Conservation (phyloP, 2,888 invertebrate species). For the Epinotia bilunana region DNA sequence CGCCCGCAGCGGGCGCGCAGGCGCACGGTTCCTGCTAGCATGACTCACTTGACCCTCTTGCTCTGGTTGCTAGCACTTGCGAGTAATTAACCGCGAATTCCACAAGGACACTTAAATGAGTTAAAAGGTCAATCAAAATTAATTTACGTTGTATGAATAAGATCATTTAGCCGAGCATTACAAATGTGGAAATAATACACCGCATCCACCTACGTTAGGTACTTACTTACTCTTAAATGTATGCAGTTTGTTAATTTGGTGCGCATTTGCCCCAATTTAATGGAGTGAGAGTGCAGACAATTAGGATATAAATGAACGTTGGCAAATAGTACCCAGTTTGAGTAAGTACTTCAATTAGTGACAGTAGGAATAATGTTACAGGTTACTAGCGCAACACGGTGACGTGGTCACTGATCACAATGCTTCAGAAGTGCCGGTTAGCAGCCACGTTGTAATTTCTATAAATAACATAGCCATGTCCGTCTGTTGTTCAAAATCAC, state of each 20-base stretch:
- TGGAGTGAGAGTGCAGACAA: background rate
- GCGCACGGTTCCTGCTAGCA: conserved; percentile 22
- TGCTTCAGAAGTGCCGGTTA: background rate
- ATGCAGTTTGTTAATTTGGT: background rate
- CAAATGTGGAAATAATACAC: background rate
- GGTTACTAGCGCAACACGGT: background rate
- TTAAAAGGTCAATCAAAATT: conserved; percentile 44
- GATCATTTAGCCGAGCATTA: background rate
- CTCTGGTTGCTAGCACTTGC: conserved; percentile 37
- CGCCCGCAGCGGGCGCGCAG: conserved; percentile 12
- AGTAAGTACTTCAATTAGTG: background rate
- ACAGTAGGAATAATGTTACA: background rate
- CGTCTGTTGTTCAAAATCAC: conserved; percentile 10
- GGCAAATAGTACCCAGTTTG: background rate
- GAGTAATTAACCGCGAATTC: conserved; percentile 42
- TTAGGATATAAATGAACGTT: background rate
- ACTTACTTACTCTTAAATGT: too few species aligned
- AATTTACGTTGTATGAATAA: conserved; percentile 13
- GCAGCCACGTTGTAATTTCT: conserved; percentile 19
- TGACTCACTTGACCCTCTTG: conserved; percentile 41
- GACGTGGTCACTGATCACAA: background rate
- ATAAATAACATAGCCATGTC: conserved; percentile 14
- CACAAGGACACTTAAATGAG: conserved; percentile 40
- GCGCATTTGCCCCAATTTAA: background rate
- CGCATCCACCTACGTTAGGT: background rate